Conservation (phyloP, 2,888 invertebrate genomes). For the Crossocerus cetratus region DNA sequence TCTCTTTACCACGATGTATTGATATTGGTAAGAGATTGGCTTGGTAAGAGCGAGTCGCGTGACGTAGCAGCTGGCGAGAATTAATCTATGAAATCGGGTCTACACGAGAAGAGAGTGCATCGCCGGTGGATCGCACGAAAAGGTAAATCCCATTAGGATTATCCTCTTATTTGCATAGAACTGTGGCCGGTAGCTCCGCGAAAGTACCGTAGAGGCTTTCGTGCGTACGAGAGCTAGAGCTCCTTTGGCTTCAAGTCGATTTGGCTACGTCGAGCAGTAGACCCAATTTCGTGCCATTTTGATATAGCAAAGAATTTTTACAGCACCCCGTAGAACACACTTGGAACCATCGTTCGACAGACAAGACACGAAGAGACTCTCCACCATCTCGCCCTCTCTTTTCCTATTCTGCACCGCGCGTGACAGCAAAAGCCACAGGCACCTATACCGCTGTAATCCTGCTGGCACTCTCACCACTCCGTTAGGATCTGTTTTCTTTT, state of each 20-base stretch:
- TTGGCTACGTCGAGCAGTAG: constrained; percentile 5
- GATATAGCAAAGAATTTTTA: constrained; percentile 51
- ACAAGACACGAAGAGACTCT: constrained; percentile 48
- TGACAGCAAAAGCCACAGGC: constrained; percentile 28
- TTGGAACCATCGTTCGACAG: constrained; percentile 50
- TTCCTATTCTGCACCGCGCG: constrained; percentile 21
- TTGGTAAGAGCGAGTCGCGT: constrained; percentile 12
- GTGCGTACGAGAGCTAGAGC: constrained; percentile 5
- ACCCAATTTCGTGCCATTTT: constrained; percentile 20
- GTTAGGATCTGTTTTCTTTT: neutral
- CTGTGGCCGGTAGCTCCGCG: neutral
- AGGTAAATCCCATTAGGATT: neutral
- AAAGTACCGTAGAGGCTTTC: constrained; percentile 1
- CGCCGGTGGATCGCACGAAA: constrained; percentile 6
- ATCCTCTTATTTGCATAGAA: neutral
- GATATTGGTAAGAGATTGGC: too few relatives aligned
- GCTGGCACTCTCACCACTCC: neutral
- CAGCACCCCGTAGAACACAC: constrained; percentile 58
- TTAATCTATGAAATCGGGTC: neutral
- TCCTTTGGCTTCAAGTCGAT: constrained; percentile 5
- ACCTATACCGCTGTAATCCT: constrained; percentile 24
- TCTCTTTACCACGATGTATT: neutral
- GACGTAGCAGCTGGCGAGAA: constrained; percentile 20
- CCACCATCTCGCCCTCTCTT: constrained; percentile 3
- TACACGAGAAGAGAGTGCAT: constrained; percentile 20